Conservation (phyloP, 2,888 invertebrate species). For the Podotricha telesiphe region DNA sequence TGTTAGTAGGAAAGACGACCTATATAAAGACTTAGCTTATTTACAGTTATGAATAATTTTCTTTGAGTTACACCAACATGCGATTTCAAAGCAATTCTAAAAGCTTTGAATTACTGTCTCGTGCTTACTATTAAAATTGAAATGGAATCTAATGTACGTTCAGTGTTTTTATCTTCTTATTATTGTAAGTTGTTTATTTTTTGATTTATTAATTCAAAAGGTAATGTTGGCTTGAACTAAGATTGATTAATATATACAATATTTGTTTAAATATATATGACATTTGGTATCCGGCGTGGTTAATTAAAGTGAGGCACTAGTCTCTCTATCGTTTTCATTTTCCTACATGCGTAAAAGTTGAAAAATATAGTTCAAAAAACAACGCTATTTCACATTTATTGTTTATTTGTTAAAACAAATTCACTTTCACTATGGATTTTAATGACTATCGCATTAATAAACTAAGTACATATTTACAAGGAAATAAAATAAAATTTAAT, state of each 20-base stretch:
- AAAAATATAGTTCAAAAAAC: background rate
- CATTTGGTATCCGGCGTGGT: background rate
- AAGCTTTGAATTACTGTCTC: conserved; percentile 6
- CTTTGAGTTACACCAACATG: conserved; percentile 3
- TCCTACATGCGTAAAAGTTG: background rate
- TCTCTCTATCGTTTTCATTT: background rate
- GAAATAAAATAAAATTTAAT: background rate
- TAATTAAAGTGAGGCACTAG: background rate
- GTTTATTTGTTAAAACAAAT: background rate
- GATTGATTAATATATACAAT: background rate
- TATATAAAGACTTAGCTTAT: conserved; percentile 7
- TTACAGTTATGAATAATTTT: conserved; percentile 4
- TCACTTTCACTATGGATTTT: background rate
- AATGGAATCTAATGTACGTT: background rate
- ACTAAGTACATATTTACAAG: background rate
- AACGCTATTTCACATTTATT: background rate
- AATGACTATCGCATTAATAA: background rate
- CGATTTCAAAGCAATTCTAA: background rate
- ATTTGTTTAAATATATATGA: background rate
- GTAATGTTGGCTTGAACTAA: no score
- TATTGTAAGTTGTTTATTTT: no score
- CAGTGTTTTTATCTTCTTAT: background rate
- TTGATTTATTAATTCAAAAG: no score
- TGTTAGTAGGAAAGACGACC: background rate
- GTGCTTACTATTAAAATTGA: conserved; percentile 2